Evolutionary conservation across 2,113 vertebrate species (phyloP).

Genomic region (Toxostoma redivivum): DNA sequence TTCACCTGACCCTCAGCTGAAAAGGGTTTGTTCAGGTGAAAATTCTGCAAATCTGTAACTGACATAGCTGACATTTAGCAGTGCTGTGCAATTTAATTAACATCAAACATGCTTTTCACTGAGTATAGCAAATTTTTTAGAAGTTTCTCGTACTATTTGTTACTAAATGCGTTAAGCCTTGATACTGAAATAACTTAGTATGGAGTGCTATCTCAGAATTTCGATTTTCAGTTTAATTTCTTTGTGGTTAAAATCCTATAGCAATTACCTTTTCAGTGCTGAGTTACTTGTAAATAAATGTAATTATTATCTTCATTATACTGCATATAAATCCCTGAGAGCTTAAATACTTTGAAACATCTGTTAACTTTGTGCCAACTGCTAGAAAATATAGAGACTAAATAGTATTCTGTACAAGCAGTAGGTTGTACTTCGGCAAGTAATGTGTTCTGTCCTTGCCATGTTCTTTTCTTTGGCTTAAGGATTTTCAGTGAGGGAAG

Average conservation of each 20-base stretch:
- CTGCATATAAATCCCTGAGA: not conserved
- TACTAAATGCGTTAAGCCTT: not conserved
- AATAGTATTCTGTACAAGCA: not conserved
- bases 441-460: fast-evolving
- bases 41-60: not conserved
- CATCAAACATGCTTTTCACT: not conserved
- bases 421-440: not conserved
- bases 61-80: not conserved
- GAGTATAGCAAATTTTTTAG: not conserved
- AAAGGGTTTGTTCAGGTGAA: not conserved
- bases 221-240: not conserved
- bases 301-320: not conserved
- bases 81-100: not conserved
- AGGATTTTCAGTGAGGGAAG: not conserved
- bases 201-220: not conserved
- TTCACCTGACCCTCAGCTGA: not conserved
- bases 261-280: not conserved
- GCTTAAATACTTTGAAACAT: not conserved
- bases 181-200: not conserved
- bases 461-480: not conserved
- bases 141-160: not conserved
- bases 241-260: not conserved
- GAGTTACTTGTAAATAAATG: not conserved
- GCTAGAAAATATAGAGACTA: not conserved
- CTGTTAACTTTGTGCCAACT: not conserved